Evolutionary conservation across 1,140 invertebrate genomes (phyloP).

Genomic region (Drosophila suzukii): DNA sequence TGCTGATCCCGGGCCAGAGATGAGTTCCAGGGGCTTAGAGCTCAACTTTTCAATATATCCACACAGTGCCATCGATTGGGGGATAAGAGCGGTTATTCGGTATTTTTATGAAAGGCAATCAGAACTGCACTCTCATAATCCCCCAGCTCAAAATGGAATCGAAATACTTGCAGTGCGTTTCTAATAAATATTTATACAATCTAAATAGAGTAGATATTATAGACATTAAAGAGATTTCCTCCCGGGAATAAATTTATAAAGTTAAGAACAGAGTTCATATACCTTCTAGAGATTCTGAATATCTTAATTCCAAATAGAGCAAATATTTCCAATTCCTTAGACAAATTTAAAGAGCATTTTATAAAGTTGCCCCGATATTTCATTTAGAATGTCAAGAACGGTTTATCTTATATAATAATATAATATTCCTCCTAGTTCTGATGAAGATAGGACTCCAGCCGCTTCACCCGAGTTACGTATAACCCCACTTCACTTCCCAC

Average conservation of each 20-base stretch:
- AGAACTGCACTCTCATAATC: background rate
- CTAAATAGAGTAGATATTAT: too few relatives aligned
- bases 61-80: conserved; percentile 4
- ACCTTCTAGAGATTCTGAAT: too few relatives aligned
- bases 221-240: background rate
- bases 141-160: background rate
- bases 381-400: too few relatives aligned
- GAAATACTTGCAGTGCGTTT: background rate
- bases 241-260: background rate
- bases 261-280: background rate
- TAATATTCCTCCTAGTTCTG: too few relatives aligned
- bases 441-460: too few relatives aligned
- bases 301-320: background rate
- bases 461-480: too few relatives aligned
- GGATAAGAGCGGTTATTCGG: conserved; percentile 1
- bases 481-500: too few relatives aligned
- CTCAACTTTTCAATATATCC: conserved; percentile 43
- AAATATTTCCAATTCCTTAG: conserved; percentile 5
- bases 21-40: conserved; percentile 50
- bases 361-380: too few relatives aligned
- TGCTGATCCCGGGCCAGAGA: conserved; percentile 65
- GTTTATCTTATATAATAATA: too few relatives aligned
- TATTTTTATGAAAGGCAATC: conserved; percentile 8
- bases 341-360: too few relatives aligned
- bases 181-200: background rate